Evolutionary conservation across 2,888 invertebrate species (phyloP).

Genomic region (Malachius bipustulatus): DNA sequence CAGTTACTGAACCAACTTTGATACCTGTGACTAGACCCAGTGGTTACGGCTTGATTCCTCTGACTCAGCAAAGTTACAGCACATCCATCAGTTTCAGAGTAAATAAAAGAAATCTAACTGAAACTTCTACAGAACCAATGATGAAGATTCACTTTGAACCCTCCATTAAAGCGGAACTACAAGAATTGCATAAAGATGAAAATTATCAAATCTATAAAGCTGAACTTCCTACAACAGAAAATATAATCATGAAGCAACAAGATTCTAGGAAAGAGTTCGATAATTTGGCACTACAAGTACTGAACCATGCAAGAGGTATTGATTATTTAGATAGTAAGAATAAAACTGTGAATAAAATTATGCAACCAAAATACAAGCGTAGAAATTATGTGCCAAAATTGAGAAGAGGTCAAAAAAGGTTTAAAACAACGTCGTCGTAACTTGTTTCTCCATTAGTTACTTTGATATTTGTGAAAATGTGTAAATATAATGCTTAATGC

Average conservation of each 20-base stretch:
- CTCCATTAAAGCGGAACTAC: constrained; percentile 18
- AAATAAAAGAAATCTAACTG: constrained; percentile 30
- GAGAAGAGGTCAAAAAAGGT: neutral
- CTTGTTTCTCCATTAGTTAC: too few relatives aligned
- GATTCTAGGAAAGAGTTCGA: constrained; percentile 25
- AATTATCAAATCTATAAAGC: constrained; percentile 24
- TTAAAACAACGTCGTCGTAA: too few relatives aligned
- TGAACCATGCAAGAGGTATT: constrained; percentile 35
- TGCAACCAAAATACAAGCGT: constrained; percentile 10
- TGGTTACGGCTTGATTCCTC: constrained; percentile 19
- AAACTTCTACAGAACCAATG: constrained; percentile 8
- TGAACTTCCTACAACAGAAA: constrained; percentile 16
- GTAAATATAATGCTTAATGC: too few relatives aligned
- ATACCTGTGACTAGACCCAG: constrained; percentile 12
- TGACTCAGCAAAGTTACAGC: constrained; percentile 40
- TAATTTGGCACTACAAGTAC: constrained; percentile 31
- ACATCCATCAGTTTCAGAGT: constrained; percentile 44
- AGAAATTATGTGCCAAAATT: constrained; percentile 15
- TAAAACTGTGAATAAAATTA: constrained; percentile 14
- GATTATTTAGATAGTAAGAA: constrained; percentile 25
- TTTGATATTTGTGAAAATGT: too few relatives aligned
- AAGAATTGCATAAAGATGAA: constrained; percentile 15
- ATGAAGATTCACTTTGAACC: constrained; percentile 12
- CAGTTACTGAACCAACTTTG: too few relatives aligned
- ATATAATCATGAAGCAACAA: constrained; percentile 9